phyloP scores from a whole-genome alignment of 2,113 vertebrate species.

The Aspidoscelis tigris region DNA sequence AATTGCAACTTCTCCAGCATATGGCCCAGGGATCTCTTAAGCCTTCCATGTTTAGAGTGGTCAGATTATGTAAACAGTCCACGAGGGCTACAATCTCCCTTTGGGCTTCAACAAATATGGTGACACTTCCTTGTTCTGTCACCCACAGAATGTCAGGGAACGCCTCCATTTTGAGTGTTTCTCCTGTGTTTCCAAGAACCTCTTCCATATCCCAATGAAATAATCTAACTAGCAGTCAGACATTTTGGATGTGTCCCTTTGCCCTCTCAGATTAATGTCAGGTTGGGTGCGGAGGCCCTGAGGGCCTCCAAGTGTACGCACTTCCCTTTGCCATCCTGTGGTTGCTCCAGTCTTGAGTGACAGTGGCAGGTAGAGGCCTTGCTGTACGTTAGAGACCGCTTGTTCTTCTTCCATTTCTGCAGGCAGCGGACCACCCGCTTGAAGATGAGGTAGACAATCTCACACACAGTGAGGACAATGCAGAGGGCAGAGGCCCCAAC shows the following conservation, averaged over 20 bases:
- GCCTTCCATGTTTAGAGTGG: background rate
- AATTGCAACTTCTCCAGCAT: background rate
- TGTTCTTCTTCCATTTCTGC: slow-evolving; percentile 67
- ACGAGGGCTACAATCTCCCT: background rate
- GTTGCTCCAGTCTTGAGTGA: slow-evolving; percentile 67
- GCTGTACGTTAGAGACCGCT: slow-evolving; percentile 65
- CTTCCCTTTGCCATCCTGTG: slow-evolving; percentile 51
- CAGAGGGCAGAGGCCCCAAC: slow-evolving; percentile 80
- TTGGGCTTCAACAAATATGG: background rate
- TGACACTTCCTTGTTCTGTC: background rate
- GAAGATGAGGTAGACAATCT: slow-evolving; percentile 83
- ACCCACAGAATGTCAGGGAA: background rate
- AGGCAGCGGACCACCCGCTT: slow-evolving; percentile 63
- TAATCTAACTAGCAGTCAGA: background rate
- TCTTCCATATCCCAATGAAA: rapidly evolving
- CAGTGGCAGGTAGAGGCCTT: slow-evolving; percentile 77
- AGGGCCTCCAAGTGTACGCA: slow-evolving; percentile 35
- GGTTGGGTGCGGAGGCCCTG: slow-evolving; percentile 49
- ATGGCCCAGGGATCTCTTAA: background rate
- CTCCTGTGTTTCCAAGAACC: background rate
- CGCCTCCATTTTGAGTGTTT: background rate
- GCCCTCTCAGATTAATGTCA: slow-evolving; percentile 63
- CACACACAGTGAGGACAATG: slow-evolving; percentile 80
- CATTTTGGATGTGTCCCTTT: slow-evolving; percentile 10
- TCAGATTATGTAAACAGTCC: background rate